Evolutionary conservation across 2,888 invertebrate genomes (phyloP).

Genomic region (Tachina grossa): DNA sequence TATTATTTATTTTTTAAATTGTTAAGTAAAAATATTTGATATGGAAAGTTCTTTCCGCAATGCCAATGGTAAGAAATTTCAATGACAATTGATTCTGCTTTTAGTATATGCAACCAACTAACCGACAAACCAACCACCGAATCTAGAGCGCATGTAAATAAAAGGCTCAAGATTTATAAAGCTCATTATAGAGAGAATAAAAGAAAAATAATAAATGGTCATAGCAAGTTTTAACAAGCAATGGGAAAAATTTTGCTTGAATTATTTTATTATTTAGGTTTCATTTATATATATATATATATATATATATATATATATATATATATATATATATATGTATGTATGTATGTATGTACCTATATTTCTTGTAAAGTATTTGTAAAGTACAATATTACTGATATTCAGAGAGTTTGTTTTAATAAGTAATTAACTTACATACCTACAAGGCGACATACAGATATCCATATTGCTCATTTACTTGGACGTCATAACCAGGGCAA

Average conservation of each 20-base stretch:
- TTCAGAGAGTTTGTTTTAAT: not conserved
- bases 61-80: slow-evolving; percentile 41
- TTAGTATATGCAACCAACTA: slow-evolving; percentile 48
- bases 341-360: too few relatives aligned
- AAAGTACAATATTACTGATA: too few relatives aligned
- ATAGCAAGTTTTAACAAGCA: slow-evolving; percentile 32
- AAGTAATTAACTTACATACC: not conserved
- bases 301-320: not conserved
- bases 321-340: not conserved
- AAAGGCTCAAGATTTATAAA: slow-evolving; percentile 43
- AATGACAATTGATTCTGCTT: slow-evolving; percentile 52
- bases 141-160: slow-evolving; percentile 59
- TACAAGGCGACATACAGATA: not conserved
- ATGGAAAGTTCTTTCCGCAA: slow-evolving; percentile 34
- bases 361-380: too few relatives aligned
- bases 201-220: not conserved
- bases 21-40: slow-evolving; percentile 21
- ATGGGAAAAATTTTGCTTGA: slow-evolving; percentile 12
- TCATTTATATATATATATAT: not conserved
- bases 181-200: slow-evolving; percentile 20
- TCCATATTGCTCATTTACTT: too few relatives aligned
- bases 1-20: slow-evolving; percentile 29
- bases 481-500: too few relatives aligned
- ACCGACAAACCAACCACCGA: slow-evolving; percentile 56
- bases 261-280: not conserved